These are phyloP conservation scores for Otolemur garnettii DNA, from an alignment of 2,113 vertebrate species.

Conservation along the genomic window DNA sequence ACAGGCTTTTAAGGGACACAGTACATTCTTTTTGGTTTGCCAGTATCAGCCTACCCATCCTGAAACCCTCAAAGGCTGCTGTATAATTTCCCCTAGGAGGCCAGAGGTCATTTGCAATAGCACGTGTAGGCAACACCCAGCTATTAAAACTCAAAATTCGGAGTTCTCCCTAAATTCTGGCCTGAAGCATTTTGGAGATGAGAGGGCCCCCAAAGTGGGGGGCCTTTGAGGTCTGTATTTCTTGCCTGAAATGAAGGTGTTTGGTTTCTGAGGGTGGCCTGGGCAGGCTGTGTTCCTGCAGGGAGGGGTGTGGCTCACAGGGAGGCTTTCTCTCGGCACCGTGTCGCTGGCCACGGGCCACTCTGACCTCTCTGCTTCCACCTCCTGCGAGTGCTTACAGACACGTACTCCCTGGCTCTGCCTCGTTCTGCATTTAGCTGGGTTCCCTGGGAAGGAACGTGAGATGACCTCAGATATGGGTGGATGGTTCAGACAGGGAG, in stretches of 20 bases:
- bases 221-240: slow-evolving; percentile 23
- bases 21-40: slow-evolving; percentile 56
- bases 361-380: background rate
- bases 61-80: slow-evolving; percentile 20
- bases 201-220: background rate
- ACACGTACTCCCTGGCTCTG: background rate
- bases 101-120: slow-evolving; percentile 59
- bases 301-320: background rate
- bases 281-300: background rate
- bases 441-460: background rate
- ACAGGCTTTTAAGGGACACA: slow-evolving; percentile 64
- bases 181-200: slow-evolving; percentile 41
- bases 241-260: slow-evolving; percentile 39
- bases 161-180: slow-evolving; percentile 46
- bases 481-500: background rate
- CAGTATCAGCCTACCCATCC: background rate
- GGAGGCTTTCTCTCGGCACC: background rate
- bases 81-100: slow-evolving; percentile 59
- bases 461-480: background rate
- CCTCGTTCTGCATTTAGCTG: background rate
- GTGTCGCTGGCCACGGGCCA: background rate
- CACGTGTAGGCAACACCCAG: slow-evolving; percentile 66
- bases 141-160: slow-evolving; percentile 67
- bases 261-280: slow-evolving; percentile 50
- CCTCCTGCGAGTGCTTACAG: rapidly evolving